Percentiles rank a stretch among this genome's conserved stretches.
These are phyloP conservation scores for Euura lappo DNA, from an alignment of 1,140 invertebrate species.

Conservation along the genomic window DNA sequence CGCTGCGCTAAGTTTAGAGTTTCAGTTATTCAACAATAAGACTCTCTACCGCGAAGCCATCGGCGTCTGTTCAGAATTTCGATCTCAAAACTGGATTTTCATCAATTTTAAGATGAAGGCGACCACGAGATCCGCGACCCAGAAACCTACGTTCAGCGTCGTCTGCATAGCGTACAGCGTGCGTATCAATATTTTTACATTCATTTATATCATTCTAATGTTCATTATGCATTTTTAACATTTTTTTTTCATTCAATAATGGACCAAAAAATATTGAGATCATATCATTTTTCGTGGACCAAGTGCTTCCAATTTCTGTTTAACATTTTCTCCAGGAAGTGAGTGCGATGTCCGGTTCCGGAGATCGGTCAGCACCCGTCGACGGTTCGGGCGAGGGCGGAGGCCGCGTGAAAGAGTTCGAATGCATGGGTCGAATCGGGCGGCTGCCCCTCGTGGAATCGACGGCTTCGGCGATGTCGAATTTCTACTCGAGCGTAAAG, in stretches of 20 bases:
- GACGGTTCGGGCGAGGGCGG: background rate
- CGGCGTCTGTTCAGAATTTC: background rate
- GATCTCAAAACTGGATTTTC: background rate
- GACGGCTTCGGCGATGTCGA: slow-evolving; percentile 31
- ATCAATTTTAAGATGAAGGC: background rate
- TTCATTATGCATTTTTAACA: too few species aligned
- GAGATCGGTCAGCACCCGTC: background rate
- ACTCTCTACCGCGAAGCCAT: background rate
- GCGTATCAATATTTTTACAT: background rate
- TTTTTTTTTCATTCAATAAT: too few species aligned
- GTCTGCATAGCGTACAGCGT: background rate
- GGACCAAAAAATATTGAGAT: too few species aligned
- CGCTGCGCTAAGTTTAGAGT: background rate
- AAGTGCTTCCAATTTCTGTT: background rate
- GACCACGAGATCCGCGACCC: background rate
- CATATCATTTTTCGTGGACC: background rate
- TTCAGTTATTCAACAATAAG: background rate
- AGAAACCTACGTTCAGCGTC: background rate
- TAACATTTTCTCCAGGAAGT: background rate
- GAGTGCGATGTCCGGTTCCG: background rate
- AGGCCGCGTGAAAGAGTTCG: slow-evolving; percentile 21
- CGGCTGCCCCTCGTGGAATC: slow-evolving; percentile 34
- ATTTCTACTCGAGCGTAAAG: slow-evolving; percentile 36
- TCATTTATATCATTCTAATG: background rate
- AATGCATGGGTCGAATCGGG: slow-evolving; percentile 30